phyloP scores from a whole-genome alignment of 2,888 invertebrate species.

The Rhopalosiphum nymphaeae region DNA sequence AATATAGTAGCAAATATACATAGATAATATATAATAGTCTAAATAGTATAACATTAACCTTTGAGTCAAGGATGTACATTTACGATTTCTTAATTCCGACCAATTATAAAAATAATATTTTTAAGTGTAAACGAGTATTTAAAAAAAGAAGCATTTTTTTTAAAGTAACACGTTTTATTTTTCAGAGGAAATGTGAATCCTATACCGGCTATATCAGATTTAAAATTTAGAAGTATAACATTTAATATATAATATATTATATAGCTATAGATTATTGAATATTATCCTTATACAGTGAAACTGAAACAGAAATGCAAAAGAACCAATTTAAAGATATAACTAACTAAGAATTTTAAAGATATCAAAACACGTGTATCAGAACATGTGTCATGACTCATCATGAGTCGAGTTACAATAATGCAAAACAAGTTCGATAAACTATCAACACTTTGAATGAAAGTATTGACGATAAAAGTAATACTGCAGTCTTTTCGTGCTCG shows the following conservation, averaged over 20 bases:
- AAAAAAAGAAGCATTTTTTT: neutral
- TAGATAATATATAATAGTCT: neutral
- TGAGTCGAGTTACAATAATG: neutral
- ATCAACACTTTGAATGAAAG: conserved; percentile 2
- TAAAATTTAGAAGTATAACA: neutral
- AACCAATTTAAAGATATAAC: neutral
- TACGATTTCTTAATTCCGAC: neutral
- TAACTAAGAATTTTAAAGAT: neutral
- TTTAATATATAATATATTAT: neutral
- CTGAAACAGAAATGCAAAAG: neutral
- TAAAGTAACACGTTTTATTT: neutral
- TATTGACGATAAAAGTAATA: neutral
- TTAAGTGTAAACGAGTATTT: neutral
- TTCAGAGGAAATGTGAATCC: neutral
- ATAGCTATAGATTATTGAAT: neutral
- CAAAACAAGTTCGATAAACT: neutral
- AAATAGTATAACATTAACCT: neutral
- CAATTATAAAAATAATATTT: neutral
- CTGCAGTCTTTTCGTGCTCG: neutral
- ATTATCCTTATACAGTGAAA: neutral
- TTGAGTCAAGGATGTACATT: neutral
- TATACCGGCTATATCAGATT: neutral
- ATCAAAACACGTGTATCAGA: neutral
- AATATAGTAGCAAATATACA: neutral
- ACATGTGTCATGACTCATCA: neutral